phyloP scores from a whole-genome alignment of 2,888 invertebrate genomes.

The Lathronympha strigana region DNA sequence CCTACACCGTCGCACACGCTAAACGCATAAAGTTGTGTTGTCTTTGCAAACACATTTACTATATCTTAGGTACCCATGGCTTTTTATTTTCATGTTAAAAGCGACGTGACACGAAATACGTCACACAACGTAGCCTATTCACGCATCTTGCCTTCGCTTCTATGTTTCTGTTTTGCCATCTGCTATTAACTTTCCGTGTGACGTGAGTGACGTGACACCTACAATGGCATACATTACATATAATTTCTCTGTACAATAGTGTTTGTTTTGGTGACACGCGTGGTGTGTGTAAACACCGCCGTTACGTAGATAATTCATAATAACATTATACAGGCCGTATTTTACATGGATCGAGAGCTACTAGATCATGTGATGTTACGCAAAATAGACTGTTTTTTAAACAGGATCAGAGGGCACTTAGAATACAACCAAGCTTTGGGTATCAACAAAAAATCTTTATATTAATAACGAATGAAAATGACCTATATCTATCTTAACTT shows the following conservation, averaged over 20 bases:
- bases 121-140: neutral
- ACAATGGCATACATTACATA: neutral
- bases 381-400: no score
- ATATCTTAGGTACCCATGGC: neutral
- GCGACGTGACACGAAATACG: no score
- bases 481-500: no score
- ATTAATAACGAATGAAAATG: no score
- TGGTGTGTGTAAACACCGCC: conserved; percentile 3
- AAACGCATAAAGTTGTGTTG: neutral
- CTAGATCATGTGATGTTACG: no score
- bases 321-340: neutral
- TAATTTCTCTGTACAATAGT: neutral
- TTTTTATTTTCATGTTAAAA: neutral
- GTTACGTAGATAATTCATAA: neutral
- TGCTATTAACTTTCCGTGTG: conserved; percentile 7
- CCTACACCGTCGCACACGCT: no score
- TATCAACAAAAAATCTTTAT: no score
- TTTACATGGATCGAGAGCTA: no score
- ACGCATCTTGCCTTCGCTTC: neutral
- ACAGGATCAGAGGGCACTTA: no score
- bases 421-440: no score
- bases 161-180: neutral
- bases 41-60: neutral
- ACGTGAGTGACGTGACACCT: conserved; percentile 2
- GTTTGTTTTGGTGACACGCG: conserved; percentile 20